These are phyloP conservation scores for Brachymystax lenok DNA, from an alignment of 2,797 vertebrate species.

Conservation along the genomic window DNA sequence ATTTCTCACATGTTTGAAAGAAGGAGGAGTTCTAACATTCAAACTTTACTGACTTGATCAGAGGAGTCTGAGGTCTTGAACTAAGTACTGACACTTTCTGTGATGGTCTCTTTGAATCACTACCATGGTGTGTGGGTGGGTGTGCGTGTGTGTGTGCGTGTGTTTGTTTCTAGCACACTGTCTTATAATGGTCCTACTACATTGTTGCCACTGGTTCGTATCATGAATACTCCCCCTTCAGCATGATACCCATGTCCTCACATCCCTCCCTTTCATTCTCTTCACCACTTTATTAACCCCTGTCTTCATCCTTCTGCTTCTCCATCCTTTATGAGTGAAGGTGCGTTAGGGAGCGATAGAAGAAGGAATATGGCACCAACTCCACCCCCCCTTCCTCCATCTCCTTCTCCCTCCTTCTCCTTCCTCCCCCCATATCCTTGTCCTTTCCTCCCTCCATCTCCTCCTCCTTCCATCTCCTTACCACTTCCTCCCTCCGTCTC, in stretches of 20 bases:
- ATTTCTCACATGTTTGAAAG: background rate
- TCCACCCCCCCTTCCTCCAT: background rate
- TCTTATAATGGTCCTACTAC: no score
- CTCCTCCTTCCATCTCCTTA: no score
- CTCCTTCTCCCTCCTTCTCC: background rate
- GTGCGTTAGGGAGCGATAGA: slow-evolving; percentile 30
- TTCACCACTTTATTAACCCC: slow-evolving; percentile 20
- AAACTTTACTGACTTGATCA: background rate
- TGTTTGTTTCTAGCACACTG: background rate
- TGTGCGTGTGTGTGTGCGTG: background rate
- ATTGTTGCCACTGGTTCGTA: no score
- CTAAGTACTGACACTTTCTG: background rate
- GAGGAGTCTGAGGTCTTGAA: slow-evolving; percentile 2
- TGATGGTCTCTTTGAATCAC: background rate
- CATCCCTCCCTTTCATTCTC: slow-evolving; percentile 15
- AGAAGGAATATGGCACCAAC: slow-evolving; percentile 15
- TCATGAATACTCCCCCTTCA: no score
- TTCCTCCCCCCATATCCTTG: slow-evolving; percentile 1
- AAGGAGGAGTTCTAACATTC: background rate
- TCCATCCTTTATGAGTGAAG: slow-evolving; percentile 7
- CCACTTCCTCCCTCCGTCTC: slow-evolving; percentile 7
- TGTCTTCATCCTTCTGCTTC: background rate
- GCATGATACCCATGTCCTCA: background rate
- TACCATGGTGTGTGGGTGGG: background rate
- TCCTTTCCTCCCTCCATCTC: no score